Evolutionary conservation across 2,888 invertebrate genomes (phyloP).

Genomic region (Morpho deidamia): DNA sequence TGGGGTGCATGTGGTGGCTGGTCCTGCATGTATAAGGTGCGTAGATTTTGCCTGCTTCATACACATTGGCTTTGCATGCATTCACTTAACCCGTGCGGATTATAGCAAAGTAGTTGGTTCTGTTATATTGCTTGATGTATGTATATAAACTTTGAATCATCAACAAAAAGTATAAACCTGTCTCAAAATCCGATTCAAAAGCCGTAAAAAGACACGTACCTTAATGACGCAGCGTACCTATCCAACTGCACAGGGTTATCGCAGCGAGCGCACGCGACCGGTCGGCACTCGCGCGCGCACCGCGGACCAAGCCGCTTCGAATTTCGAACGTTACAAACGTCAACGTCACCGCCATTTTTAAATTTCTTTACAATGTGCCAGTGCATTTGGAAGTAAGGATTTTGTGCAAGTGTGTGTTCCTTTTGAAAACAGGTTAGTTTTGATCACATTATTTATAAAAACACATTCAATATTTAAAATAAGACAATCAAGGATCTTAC

Average conservation of each 20-base stretch:
- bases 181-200: not conserved
- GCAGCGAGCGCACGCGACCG: conserved; percentile 56
- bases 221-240: conserved; percentile 32
- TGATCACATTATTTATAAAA: conserved; percentile 19
- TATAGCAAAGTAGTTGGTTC: too few species aligned
- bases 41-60: too few species aligned
- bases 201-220: conserved; percentile 15
- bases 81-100: too few species aligned
- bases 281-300: conserved; percentile 73
- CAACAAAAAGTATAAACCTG: conserved; percentile 4
- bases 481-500: conserved; percentile 11
- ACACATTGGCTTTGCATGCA: too few species aligned
- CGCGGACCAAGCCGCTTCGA: conserved; percentile 63
- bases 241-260: conserved; percentile 55
- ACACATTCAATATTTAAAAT: not conserved
- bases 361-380: conserved; percentile 47
- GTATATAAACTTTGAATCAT: not conserved
- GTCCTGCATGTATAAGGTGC: too few species aligned
- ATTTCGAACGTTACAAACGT: conserved; percentile 41
- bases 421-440: conserved; percentile 44
- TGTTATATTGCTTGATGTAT: not conserved
- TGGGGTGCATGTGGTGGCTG: too few species aligned
- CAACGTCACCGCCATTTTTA: conserved; percentile 50
- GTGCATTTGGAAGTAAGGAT: conserved; percentile 63
- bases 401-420: conserved; percentile 59